Conservation (phyloP, 2,888 invertebrate genomes). For the Tenthredo livida region DNA sequence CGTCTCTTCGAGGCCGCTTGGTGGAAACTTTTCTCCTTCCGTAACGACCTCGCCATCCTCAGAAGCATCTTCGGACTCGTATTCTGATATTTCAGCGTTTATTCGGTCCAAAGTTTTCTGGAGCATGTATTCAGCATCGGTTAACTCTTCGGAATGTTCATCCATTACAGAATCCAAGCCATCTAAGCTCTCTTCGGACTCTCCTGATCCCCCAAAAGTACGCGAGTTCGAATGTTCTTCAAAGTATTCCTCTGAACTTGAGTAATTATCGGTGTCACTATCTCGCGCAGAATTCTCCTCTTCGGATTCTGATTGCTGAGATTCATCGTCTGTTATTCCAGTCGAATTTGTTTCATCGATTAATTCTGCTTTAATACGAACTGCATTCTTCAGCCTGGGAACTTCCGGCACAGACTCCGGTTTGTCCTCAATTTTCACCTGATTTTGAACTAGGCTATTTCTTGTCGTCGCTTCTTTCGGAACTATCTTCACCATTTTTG, state of each 20-base stretch:
- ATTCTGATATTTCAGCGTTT: slow-evolving; percentile 74
- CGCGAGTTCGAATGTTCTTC: slow-evolving; percentile 1
- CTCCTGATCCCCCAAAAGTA: slow-evolving; percentile 4
- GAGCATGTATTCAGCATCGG: slow-evolving; percentile 71
- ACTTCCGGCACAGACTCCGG: slow-evolving; percentile 10
- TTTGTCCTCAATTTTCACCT: slow-evolving; percentile 20
- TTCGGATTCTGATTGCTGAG: slow-evolving; percentile 53
- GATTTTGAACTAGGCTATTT: slow-evolving; percentile 49
- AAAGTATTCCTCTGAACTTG: slow-evolving; percentile 4
- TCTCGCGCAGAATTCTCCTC: slow-evolving; percentile 53
- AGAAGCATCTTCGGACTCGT: slow-evolving; percentile 65
- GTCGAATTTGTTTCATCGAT: slow-evolving; percentile 39
- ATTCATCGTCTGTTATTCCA: slow-evolving; percentile 57
- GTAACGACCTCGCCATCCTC: slow-evolving; percentile 56
- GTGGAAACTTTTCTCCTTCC: slow-evolving; percentile 58
- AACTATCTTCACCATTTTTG: slow-evolving; percentile 61
- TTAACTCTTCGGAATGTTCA: slow-evolving; percentile 62
- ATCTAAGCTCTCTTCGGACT: slow-evolving; percentile 10
- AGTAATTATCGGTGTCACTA: slow-evolving; percentile 54
- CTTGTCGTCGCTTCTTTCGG: slow-evolving; percentile 59
- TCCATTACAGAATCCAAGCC: slow-evolving; percentile 35
- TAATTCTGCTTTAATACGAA: not conserved
- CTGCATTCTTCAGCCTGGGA: not conserved
- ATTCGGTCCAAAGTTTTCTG: slow-evolving; percentile 73
- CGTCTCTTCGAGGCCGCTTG: slow-evolving; percentile 48